Evolutionary conservation across 2,113 vertebrate genomes (phyloP).

Genomic region (Euleptes europaea): DNA sequence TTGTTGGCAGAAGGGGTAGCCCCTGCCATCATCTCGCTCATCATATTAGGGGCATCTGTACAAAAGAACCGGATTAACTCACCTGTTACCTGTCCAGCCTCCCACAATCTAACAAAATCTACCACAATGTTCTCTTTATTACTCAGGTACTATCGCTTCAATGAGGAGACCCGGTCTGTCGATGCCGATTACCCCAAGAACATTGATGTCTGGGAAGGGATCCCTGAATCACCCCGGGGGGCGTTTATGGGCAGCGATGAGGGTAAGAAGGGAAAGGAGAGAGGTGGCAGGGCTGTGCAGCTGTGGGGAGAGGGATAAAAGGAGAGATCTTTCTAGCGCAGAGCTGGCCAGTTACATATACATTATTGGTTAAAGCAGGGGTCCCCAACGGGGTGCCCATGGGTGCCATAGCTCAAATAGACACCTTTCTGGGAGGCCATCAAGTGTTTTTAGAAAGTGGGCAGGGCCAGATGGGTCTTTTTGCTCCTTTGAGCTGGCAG

Average conservation of each 20-base stretch:
- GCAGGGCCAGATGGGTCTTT: too few species aligned
- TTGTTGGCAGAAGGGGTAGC: too few species aligned
- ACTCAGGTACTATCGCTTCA: constrained; percentile 88
- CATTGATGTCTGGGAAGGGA: constrained; percentile 87
- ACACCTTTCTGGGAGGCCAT: too few species aligned
- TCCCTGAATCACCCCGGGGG: constrained; percentile 84
- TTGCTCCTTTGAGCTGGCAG: too few species aligned
- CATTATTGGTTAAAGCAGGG: too few species aligned
- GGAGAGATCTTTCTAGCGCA: neutral
- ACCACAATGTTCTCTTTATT: neutral
- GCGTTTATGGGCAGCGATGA: constrained; percentile 87
- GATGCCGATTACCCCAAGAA: constrained; percentile 86
- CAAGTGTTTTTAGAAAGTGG: too few species aligned
- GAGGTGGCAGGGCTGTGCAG: too few species aligned
- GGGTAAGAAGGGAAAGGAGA: constrained; percentile 72
- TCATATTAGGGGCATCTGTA: neutral
- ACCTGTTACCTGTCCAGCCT: neutral
- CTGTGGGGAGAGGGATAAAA: too few species aligned
- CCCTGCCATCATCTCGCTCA: neutral
- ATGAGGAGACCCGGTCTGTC: constrained; percentile 80
- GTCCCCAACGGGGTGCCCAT: too few species aligned
- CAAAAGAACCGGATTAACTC: neutral
- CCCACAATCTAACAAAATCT: too few species aligned
- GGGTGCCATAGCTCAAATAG: too few species aligned
- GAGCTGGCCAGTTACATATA: too few species aligned